Conservation (phyloP, 2,113 vertebrate species). For the Calyptommatus sinebrachiatus region DNA sequence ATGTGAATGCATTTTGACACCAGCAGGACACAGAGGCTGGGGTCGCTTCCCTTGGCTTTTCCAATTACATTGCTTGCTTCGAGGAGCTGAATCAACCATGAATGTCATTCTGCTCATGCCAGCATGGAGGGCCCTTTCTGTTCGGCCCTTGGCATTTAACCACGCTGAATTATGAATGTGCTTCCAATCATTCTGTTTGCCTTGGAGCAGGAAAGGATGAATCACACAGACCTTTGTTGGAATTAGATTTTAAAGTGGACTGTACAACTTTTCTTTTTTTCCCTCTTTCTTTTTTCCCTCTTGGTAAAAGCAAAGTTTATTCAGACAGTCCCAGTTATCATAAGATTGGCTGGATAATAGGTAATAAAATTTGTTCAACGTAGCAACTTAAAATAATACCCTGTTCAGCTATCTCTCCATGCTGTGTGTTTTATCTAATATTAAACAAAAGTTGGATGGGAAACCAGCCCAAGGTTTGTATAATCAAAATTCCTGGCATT, state of each 20-base stretch:
- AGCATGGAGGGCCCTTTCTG: conserved; percentile 50
- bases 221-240: conserved; percentile 50
- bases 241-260: conserved; percentile 63
- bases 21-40: conserved; percentile 63
- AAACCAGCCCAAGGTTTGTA: conserved; percentile 11
- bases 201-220: conserved; percentile 68
- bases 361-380: conserved; percentile 49
- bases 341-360: conserved; percentile 44
- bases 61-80: conserved; percentile 71
- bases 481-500: conserved; percentile 47
- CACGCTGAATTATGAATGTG: conserved; percentile 76
- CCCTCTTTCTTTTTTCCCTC: not conserved
- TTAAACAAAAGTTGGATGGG: conserved; percentile 51
- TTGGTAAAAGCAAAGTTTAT: conserved; percentile 49
- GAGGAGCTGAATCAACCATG: conserved; percentile 73
- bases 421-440: conserved; percentile 54
- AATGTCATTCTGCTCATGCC: conserved; percentile 69
- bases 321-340: conserved; percentile 46
- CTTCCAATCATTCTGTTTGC: conserved; percentile 70
- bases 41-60: conserved; percentile 72
- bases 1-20: conserved; percentile 71
- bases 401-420: conserved; percentile 28
- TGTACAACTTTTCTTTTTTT: conserved; percentile 44
- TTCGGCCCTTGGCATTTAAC: conserved; percentile 72
- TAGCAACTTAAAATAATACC: conserved; percentile 26